Conservation (phyloP, 2,113 vertebrate genomes). For the Paramisgurnus dabryanus region DNA sequence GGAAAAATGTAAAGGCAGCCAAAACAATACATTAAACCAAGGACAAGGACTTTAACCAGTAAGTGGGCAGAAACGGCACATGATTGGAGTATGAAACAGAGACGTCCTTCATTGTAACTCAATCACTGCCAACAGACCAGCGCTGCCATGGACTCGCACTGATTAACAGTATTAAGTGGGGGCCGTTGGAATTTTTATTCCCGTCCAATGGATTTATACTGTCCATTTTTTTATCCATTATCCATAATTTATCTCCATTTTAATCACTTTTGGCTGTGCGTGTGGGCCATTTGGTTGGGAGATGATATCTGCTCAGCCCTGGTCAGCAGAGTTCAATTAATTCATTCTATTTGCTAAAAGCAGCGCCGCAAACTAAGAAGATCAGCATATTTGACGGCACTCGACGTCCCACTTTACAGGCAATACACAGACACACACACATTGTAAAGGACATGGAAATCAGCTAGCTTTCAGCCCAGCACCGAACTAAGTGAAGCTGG, state of each 20-base stretch:
- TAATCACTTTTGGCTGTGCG: constrained; percentile 51
- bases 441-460: constrained; percentile 74
- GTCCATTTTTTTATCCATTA: constrained; percentile 48
- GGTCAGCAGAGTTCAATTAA: constrained; percentile 44
- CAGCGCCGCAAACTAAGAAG: constrained; percentile 50
- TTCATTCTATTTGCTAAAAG: constrained; percentile 48
- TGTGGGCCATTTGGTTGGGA: constrained; percentile 44
- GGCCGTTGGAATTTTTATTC: constrained; percentile 38
- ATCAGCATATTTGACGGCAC: constrained; percentile 54
- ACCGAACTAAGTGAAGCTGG: constrained; percentile 66
- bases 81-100: constrained; percentile 16
- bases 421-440: constrained; percentile 61
- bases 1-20: not conserved
- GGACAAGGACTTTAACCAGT: not conserved
- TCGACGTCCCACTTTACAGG: constrained; percentile 46
- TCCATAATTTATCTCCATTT: constrained; percentile 50
- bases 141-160: constrained; percentile 37
- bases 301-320: constrained; percentile 36
- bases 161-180: constrained; percentile 52
- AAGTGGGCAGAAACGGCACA: constrained; percentile 27
- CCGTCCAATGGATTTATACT: constrained; percentile 38
- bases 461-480: constrained; percentile 66
- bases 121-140: constrained; percentile 39
- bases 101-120: constrained; percentile 36
- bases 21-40: constrained; percentile 33